Conservation (phyloP, 30 jellyfish, hydroid and myxozoan species). For the Nemopilema nomurai region DNA sequence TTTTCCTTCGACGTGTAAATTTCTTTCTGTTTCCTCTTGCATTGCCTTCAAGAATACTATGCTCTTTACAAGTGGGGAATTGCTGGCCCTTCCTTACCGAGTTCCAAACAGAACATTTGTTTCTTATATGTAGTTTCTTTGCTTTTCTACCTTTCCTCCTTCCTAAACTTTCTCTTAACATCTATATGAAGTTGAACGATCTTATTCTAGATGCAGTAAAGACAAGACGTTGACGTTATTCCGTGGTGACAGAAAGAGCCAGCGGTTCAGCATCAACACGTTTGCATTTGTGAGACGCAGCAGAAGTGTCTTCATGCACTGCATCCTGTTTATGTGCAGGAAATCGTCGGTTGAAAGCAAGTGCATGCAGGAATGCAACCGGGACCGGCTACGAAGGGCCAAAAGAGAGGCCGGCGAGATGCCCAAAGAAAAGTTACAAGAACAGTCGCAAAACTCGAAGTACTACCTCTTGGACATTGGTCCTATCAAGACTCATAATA, state of each 20-base stretch:
- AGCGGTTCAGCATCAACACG: slow-evolving; percentile 31
- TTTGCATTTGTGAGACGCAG: slow-evolving; percentile 34
- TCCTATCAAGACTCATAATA: too few species aligned
- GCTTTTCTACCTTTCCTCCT: too few species aligned
- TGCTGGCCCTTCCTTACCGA: too few species aligned
- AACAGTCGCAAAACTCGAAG: slow-evolving; percentile 5
- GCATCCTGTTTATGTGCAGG: slow-evolving; percentile 42
- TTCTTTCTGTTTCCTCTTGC: too few species aligned
- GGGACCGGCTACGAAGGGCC: slow-evolving; percentile 35
- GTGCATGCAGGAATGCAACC: slow-evolving; percentile 39
- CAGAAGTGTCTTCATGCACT: slow-evolving; percentile 39
- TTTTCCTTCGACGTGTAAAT: too few species aligned
- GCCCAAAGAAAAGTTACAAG: background rate
- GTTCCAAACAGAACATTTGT: too few species aligned
- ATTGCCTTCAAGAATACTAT: too few species aligned
- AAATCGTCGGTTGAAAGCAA: slow-evolving; percentile 38
- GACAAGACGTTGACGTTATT: slow-evolving; percentile 39
- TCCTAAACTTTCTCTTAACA: too few species aligned
- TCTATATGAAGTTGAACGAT: too few species aligned
- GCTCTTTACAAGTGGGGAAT: too few species aligned
- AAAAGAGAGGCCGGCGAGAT: slow-evolving; percentile 27
- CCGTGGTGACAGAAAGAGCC: slow-evolving; percentile 2
- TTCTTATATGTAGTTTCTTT: too few species aligned
- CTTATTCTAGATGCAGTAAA: slow-evolving; percentile 26
- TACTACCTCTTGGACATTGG: slow-evolving; percentile 32